Evolutionary conservation across 2,888 invertebrate genomes (phyloP).

Genomic region (Sisyra nigra): DNA sequence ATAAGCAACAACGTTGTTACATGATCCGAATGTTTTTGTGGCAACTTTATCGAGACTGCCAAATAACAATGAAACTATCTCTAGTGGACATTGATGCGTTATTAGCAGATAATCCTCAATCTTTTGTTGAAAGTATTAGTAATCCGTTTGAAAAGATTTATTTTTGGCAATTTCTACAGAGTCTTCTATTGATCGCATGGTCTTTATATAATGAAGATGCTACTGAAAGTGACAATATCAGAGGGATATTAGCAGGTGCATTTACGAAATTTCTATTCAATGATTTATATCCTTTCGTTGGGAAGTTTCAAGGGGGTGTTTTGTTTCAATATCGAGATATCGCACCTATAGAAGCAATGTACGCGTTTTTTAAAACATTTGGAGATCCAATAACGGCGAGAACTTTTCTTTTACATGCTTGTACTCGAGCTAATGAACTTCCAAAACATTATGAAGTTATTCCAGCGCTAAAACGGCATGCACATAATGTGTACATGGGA

Average conservation of each 20-base stretch:
- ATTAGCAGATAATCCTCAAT: conserved; percentile 30
- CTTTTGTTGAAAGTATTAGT: conserved; percentile 29
- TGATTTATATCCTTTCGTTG: conserved; percentile 28
- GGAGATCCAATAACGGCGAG: conserved; percentile 33
- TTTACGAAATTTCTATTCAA: conserved; percentile 34
- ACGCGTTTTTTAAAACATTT: conserved; percentile 28
- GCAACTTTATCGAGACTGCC: conserved; percentile 42
- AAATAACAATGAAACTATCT: conserved; percentile 31
- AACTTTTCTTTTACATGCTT: conserved; percentile 23
- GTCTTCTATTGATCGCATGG: conserved; percentile 33
- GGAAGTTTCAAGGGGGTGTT: conserved; percentile 21
- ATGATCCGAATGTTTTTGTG: conserved; percentile 38
- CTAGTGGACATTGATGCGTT: conserved; percentile 34
- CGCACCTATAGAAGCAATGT: conserved; percentile 29
- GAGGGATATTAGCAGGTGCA: conserved; percentile 33
- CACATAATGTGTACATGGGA: conserved; percentile 12
- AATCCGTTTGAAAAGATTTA: conserved; percentile 42
- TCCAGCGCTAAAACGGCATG: conserved; percentile 14
- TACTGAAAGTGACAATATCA: conserved; percentile 24
- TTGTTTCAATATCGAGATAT: conserved; percentile 18
- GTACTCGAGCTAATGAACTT: not conserved
- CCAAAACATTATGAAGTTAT: not conserved
- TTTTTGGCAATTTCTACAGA: conserved; percentile 44
- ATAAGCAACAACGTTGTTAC: conserved; percentile 22
- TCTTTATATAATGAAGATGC: conserved; percentile 28